Evolutionary conservation across 2,888 invertebrate genomes (phyloP).

Genomic region (Caenorhabditis auriculariae): DNA sequence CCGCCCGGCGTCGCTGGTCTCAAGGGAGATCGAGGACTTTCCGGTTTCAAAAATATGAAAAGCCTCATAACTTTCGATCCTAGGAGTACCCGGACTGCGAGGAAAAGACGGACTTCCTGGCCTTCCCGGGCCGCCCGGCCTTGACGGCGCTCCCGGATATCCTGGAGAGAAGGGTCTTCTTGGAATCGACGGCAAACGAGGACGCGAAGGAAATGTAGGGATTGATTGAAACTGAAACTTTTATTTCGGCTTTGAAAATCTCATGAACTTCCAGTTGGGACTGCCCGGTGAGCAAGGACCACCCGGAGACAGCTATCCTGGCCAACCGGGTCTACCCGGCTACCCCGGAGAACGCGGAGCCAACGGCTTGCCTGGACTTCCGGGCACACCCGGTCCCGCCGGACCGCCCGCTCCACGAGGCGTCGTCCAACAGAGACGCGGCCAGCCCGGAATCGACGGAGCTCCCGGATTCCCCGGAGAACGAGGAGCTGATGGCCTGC

Average conservation of each 20-base stretch:
- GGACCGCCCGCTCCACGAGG: slow-evolving; percentile 32
- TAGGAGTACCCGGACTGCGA: slow-evolving; percentile 37
- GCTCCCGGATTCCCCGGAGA: slow-evolving; percentile 48
- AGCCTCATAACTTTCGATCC: slow-evolving; percentile 4
- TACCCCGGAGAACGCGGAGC: slow-evolving; percentile 45
- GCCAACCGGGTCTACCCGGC: slow-evolving; percentile 52
- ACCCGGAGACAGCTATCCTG: slow-evolving; percentile 62
- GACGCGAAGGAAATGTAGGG: slow-evolving; percentile 49
- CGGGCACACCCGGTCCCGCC: slow-evolving; percentile 42
- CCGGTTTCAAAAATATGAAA: slow-evolving; percentile 18
- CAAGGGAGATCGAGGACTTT: slow-evolving; percentile 60
- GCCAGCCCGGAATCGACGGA: slow-evolving; percentile 37
- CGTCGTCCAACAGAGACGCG: slow-evolving; percentile 21
- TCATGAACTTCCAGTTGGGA: slow-evolving; percentile 41
- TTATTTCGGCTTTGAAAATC: background rate
- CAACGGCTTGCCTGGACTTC: slow-evolving; percentile 46
- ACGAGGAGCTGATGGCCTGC: slow-evolving; percentile 43
- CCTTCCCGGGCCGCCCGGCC: slow-evolving; percentile 29
- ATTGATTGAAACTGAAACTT: background rate
- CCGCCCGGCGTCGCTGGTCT: slow-evolving; percentile 55
- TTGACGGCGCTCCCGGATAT: slow-evolving; percentile 51
- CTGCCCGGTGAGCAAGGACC: slow-evolving; percentile 54
- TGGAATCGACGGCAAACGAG: slow-evolving; percentile 59
- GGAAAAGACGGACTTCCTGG: slow-evolving; percentile 33
- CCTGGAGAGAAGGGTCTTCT: slow-evolving; percentile 51